Conservation (phyloP, 2,797 vertebrate species). For the Philypnodon macrostomus region DNA sequence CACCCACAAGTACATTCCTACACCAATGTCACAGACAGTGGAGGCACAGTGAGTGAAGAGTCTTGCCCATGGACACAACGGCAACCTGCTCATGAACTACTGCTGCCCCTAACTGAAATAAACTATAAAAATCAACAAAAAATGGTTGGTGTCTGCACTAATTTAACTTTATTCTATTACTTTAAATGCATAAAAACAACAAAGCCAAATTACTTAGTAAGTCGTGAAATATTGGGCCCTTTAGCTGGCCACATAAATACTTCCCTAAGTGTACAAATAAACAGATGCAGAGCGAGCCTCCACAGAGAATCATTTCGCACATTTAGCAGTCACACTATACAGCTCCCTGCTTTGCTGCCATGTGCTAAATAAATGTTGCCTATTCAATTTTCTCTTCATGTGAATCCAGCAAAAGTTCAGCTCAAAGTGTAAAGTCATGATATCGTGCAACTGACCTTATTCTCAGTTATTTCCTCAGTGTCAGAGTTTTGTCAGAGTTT, state of each 20-base stretch:
- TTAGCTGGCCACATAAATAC: constrained; percentile 5
- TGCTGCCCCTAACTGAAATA: too few species aligned
- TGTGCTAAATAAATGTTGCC: constrained; percentile 29
- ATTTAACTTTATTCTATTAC: background rate
- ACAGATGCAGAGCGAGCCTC: constrained; percentile 10
- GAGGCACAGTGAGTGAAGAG: too few species aligned
- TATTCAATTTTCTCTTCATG: constrained; percentile 24
- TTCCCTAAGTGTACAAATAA: constrained; percentile 13
- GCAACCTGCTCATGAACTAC: too few species aligned
- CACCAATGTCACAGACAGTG: too few species aligned
- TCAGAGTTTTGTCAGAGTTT: too few species aligned
- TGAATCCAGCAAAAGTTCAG: constrained; percentile 34
- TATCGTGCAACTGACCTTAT: constrained; percentile 14
- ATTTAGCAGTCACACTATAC: constrained; percentile 21
- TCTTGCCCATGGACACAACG: too few species aligned
- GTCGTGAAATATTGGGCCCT: background rate
- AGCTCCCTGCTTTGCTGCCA: constrained; percentile 30
- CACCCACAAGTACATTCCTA: too few species aligned
- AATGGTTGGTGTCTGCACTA: too few species aligned
- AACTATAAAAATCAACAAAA: too few species aligned
- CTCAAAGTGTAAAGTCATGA: constrained; percentile 30
- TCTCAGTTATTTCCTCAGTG: constrained; percentile 7
- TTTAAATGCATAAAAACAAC: background rate
- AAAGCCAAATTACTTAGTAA: constrained; percentile 3
- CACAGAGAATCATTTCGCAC: constrained; percentile 16